Evolutionary conservation across 2,888 invertebrate genomes (phyloP).

Genomic region (Celastrina argiolus): DNA sequence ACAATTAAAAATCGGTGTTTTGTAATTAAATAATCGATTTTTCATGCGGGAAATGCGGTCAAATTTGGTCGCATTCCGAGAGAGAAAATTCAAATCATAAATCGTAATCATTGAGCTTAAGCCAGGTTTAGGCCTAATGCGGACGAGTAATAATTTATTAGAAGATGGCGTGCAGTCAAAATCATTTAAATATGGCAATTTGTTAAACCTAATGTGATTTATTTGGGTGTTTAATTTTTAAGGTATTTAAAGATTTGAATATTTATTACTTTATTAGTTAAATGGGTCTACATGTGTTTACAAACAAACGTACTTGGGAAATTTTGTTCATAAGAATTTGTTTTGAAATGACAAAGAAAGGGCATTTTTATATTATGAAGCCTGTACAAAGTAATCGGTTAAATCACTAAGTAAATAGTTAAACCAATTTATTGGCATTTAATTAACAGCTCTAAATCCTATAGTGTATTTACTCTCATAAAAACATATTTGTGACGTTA

Average conservation of each 20-base stretch:
- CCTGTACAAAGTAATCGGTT: no score
- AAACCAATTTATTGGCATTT: no score
- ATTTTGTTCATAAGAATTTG: background rate
- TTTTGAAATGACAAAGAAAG: no score
- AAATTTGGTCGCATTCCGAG: background rate
- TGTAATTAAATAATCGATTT: background rate
- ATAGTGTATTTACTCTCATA: no score
- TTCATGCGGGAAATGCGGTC: background rate
- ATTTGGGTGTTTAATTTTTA: background rate
- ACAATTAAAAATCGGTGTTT: no score
- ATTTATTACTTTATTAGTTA: conserved; percentile 6
- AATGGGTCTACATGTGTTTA: background rate
- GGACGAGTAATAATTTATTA: conserved; percentile 15
- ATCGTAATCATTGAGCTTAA: background rate
- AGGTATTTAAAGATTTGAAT: background rate
- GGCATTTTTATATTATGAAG: no score
- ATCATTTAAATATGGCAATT: conserved; percentile 11
- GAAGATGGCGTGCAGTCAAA: conserved; percentile 3
- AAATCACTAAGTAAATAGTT: no score
- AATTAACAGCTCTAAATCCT: no score
- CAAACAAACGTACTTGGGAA: background rate
- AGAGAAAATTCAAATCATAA: background rate
- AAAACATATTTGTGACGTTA: no score
- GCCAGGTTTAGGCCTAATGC: background rate
- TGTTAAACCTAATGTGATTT: conserved; percentile 16